phyloP scores from a whole-genome alignment of 2,113 vertebrate genomes.

The Heterochromis multidens region DNA sequence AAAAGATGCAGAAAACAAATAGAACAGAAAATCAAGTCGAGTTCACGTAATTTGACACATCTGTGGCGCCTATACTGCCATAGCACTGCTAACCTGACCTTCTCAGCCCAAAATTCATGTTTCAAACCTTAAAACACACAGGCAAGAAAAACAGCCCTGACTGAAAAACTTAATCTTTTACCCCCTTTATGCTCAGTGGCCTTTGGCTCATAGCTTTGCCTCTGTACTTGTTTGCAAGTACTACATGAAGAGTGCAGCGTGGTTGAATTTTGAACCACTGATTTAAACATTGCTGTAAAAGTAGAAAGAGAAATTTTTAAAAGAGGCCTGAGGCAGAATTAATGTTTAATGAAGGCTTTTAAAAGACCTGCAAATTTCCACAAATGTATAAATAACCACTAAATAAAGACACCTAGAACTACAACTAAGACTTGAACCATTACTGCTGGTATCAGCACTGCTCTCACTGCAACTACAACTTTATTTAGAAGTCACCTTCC shows the following conservation, averaged over 20 bases:
- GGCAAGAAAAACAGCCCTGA: not conserved
- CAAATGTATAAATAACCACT: not conserved
- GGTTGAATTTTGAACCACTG: not conserved
- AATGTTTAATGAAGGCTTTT: slow-evolving; percentile 20
- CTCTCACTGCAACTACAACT: not conserved
- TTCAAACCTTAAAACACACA: not conserved
- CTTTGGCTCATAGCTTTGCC: not conserved
- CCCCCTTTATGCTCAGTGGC: not conserved
- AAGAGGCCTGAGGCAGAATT: not conserved
- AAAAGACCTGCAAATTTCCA: not conserved
- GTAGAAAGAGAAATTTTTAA: not conserved
- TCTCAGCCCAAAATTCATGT: not conserved
- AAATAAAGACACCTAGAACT: not conserved
- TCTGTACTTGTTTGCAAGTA: not conserved
- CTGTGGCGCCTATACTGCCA: not conserved
- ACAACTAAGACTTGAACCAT: not conserved
- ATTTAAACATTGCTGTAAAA: not conserved
- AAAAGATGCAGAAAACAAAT: not conserved
- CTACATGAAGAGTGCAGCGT: not conserved
- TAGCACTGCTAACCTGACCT: accelerated
- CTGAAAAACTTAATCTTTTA: not conserved
- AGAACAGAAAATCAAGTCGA: not conserved
- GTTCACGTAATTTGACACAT: not conserved
- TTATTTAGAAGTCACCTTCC: not conserved
- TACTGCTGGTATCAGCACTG: not conserved